Evolutionary conservation across 1,140 invertebrate species (phyloP).

Genomic region (Aporrectodea caliginosa): DNA sequence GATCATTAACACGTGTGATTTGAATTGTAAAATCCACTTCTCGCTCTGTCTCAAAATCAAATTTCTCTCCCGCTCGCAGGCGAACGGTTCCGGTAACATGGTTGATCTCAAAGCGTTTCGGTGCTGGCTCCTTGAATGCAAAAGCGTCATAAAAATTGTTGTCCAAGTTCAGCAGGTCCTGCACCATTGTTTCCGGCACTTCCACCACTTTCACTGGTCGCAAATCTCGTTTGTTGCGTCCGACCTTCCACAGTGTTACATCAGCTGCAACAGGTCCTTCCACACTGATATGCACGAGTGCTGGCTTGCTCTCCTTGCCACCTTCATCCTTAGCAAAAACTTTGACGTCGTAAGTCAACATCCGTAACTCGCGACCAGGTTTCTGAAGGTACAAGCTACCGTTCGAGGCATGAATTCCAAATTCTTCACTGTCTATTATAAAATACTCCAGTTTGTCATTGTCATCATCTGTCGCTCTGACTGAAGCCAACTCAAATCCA

Average conservation of each 20-base stretch:
- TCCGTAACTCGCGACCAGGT: neutral
- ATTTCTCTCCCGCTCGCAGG: constrained; percentile 14
- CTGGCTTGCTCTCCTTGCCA: neutral
- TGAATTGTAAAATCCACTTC: constrained; percentile 25
- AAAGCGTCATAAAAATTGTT: constrained; percentile 15
- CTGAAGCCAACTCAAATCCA: neutral
- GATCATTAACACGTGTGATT: constrained; percentile 19
- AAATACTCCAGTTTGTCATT: neutral
- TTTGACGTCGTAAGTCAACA: neutral
- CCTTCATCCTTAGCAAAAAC: neutral
- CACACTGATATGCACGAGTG: neutral
- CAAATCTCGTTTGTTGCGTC: neutral
- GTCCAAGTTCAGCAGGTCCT: constrained; percentile 11
- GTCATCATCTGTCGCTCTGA: neutral
- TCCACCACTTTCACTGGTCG: neutral
- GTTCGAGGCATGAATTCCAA: neutral
- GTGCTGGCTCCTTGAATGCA: constrained; percentile 14
- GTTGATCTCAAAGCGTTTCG: constrained; percentile 24
- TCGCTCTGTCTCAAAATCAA: constrained; percentile 25
- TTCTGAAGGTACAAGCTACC: neutral
- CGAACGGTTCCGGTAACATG: constrained; percentile 13
- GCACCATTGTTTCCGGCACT: constrained; percentile 13
- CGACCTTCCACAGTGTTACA: no score
- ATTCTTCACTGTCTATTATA: neutral
- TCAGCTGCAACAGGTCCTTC: neutral